These are phyloP conservation scores for Steinernema khuongi DNA, from an alignment of 1,140 invertebrate genomes.

Conservation along the genomic window DNA sequence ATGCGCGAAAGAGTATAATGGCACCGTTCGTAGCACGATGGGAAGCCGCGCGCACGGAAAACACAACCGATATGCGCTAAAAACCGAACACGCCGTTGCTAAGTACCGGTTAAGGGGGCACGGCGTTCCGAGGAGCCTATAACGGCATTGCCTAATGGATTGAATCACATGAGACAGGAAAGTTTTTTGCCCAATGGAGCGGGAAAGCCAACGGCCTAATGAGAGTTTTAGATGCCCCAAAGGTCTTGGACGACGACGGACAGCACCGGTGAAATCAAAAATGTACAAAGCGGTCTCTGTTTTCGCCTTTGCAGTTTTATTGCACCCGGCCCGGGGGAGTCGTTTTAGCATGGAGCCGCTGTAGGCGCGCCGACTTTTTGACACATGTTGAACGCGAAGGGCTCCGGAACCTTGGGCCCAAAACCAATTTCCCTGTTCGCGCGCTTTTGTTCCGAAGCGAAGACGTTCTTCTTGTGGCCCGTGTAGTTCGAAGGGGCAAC, in stretches of 20 bases:
- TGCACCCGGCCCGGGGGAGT: neutral
- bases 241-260: neutral
- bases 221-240: neutral
- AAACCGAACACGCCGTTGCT: too few relatives aligned
- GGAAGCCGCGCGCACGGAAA: too few relatives aligned
- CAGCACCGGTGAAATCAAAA: neutral
- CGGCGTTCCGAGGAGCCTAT: neutral
- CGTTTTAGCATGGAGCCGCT: neutral
- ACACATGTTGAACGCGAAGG: slow-evolving; percentile 12
- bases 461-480: too few relatives aligned
- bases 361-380: slow-evolving; percentile 2
- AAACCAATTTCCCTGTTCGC: slow-evolving; percentile 11
- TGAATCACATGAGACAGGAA: neutral
- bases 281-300: neutral
- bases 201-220: neutral
- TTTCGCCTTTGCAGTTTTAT: neutral
- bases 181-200: neutral
- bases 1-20: neutral
- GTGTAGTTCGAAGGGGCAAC: neutral
- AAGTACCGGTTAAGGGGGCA: neutral
- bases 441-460: slow-evolving; percentile 4
- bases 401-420: neutral
- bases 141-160: neutral
- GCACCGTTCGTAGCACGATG: too few relatives aligned
- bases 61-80: too few relatives aligned